These are phyloP conservation scores for Calcarius lapponicus DNA, from an alignment of 2,797 vertebrate species.

Conservation along the genomic window DNA sequence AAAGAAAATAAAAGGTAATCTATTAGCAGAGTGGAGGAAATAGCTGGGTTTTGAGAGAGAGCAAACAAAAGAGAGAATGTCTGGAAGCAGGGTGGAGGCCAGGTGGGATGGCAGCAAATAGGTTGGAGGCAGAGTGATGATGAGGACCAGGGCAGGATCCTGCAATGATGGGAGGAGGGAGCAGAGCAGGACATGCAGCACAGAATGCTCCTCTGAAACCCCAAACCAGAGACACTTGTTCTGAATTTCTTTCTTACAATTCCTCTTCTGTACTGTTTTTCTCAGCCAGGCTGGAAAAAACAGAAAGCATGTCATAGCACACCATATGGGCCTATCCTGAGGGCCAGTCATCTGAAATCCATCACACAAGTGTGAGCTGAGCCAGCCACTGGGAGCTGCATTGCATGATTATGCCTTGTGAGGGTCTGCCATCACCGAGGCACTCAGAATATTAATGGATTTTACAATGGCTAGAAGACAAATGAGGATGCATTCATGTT, in stretches of 20 bases:
- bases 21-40: neutral
- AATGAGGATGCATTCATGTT: neutral
- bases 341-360: constrained; percentile 41
- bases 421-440: neutral
- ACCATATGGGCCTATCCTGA: constrained; percentile 34
- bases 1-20: neutral
- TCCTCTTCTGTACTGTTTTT: neutral
- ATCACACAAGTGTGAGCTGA: neutral
- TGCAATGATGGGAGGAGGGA: neutral
- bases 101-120: neutral
- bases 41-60: neutral
- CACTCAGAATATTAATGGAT: constrained; percentile 3
- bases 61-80: neutral
- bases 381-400: neutral
- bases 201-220: neutral
- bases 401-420: neutral
- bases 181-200: neutral
- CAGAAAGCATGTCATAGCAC: neutral
- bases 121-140: neutral
- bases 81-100: neutral
- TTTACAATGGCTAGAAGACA: neutral
- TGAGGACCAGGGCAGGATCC: neutral
- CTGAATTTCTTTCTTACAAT: neutral
- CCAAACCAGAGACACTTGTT: neutral
- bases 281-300: neutral